Percentiles rank a stretch among this genome's conserved stretches.
phyloP scores from a whole-genome alignment of 2,797 vertebrate genomes.

The Aselliscus stoliczkanus region DNA sequence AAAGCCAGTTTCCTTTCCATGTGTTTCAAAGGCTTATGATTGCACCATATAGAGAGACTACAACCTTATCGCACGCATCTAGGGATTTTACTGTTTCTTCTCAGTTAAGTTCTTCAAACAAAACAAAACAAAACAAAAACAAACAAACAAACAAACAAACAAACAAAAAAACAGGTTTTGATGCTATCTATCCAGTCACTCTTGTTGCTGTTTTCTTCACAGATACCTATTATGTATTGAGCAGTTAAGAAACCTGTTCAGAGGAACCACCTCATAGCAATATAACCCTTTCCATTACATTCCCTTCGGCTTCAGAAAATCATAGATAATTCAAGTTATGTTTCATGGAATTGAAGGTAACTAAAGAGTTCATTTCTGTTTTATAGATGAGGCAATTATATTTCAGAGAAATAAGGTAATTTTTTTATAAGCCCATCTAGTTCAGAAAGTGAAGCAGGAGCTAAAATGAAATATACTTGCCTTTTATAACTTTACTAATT shows the following conservation, averaged over 20 bases:
- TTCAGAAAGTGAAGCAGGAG: background rate
- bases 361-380: background rate
- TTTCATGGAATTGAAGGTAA: background rate
- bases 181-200: slow-evolving; percentile 3
- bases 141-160: too few relatives aligned
- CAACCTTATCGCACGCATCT: slow-evolving; percentile 58
- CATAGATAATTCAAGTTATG: background rate
- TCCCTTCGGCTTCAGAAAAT: background rate
- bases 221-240: background rate
- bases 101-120: slow-evolving; percentile 63
- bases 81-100: slow-evolving; percentile 48
- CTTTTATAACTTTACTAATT: background rate
- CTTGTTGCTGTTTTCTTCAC: background rate
- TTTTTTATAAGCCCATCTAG: background rate
- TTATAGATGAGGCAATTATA: background rate
- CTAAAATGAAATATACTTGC: background rate
- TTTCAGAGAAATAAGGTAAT: background rate
- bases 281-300: background rate
- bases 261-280: background rate
- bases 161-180: slow-evolving; percentile 39
- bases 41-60: slow-evolving; percentile 41
- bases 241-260: background rate
- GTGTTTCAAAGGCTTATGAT: slow-evolving; percentile 67
- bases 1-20: slow-evolving; percentile 72
- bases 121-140: background rate